Base-by-base conservation (phyloP, 2,797 vertebrate genomes). In the Malurus leucopterus region DNA sequence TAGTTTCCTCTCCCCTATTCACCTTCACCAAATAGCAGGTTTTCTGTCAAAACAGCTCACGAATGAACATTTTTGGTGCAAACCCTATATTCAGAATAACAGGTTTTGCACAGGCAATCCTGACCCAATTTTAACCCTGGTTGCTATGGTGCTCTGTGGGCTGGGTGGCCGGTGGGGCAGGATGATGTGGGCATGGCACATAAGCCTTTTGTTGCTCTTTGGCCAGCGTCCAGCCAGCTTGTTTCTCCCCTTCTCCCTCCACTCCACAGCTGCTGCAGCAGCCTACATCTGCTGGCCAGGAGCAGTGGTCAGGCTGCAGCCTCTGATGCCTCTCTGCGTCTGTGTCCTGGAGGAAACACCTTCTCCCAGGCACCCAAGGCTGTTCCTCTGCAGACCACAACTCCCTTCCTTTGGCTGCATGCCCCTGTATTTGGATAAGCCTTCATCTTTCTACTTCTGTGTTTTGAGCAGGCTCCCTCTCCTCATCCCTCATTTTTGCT, bases 201-300 rank as follows among this genome's bases (percentile, higher is more conserved):
- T 26, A 84, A 69, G 91, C 50, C 82, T 90, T 90, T 93, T 95
- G 84, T 92, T 76, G 44, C 70, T 88, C 32, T 72, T 85, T 92
- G 93, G 88, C 88, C 75, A 30, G 34, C 43, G 18, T 88, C 90
- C 93, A 93, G 63, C 36, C 40, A 32, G 72, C 50, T 51, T 24
- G 17, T 74, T 40, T 58, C 34, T 22, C 44, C 11, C 3, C 29
- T 69, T 81, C 43, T 78, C 49, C 46, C 34, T 43, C 41, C n/a
- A 64, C 21, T n/a, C 51, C 0, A 1, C 55, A 58, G 50, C 91
- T 95, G 84, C 92, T 92, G 90, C 68, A 49, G 71, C 65, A 71
- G 78, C 69, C 59, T 67, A 16, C 26, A 18, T 69, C 62, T 84
- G 82, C 58, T 1, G 5, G 30, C 68, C 19, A 38, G 74, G 62